Base-by-base conservation (phyloP, 2,113 vertebrate genomes). In the Catharus fuscescens region DNA sequence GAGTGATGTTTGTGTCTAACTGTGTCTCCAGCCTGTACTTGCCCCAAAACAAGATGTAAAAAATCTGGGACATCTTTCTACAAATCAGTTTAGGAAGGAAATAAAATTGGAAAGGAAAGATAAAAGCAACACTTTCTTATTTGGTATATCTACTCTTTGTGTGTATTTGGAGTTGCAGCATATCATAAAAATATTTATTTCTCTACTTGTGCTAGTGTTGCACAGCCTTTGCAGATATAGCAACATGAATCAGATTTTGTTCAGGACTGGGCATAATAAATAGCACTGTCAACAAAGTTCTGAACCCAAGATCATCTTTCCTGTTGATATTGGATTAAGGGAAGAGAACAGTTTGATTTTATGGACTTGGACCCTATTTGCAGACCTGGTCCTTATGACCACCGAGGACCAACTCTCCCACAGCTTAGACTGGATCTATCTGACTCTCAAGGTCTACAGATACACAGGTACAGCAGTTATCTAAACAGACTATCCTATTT, bases 241-340 rank as follows among this genome's bases (percentile, higher is more conserved):
- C 67, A 79, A 52, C 36, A 36, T 14, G 15, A 89, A 90, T 20
- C 38, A 66, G 32, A 32, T 80, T 94, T 91, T 85, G 4, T 53
- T 70, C 29, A 31, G 24, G 10, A 42, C 29, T 53, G 32, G 44
- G 52, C 60, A 53, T 67, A 88, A 83, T 78, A 83, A 94, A 69
- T 72, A 94, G 50, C 65, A 74, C 77, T 95, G 87, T 64, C 80
- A 94, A 91, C 78, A 76, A 92, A 90, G 25, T 87, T 88, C 65
- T 81, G n/a, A 17, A 86, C 52, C 52, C 25, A 29, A 61, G 28
- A 64, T 83, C 47, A 73, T 65, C 38, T 76, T 84, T 84, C 6
- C 10, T 38, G 38, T 52, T 73, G 24, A 23, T 80, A 61, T 2
- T 76, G 48, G 26, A n/a, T 76, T 81, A 84, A 8, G 1, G 11